phyloP scores from a whole-genome alignment of 92 coral and sea anemone genomes.

The Chrysogorgia sp. region DNA sequence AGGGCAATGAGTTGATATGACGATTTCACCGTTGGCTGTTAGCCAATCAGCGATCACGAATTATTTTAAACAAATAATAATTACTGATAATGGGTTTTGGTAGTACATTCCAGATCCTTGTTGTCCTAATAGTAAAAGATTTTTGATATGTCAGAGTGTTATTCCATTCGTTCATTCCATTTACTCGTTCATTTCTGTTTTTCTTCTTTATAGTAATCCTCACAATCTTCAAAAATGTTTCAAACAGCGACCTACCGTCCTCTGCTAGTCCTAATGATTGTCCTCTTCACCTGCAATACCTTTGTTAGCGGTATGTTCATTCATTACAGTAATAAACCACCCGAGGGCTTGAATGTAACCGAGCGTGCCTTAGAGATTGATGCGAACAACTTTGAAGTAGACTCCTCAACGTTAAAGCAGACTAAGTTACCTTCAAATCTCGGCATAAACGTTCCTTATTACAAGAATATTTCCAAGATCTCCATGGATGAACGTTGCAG shows the following conservation, averaged over 20 bases:
- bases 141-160: no score
- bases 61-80: no score
- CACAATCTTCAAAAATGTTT: not conserved
- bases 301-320: not conserved
- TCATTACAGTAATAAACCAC: no score
- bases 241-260: not conserved
- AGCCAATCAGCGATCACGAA: no score
- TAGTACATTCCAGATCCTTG: no score
- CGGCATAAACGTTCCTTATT: not conserved
- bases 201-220: not conserved
- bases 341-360: no score
- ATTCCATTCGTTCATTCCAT: no score
- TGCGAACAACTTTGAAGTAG: not conserved
- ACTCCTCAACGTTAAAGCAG: not conserved
- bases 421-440: not conserved
- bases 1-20: no score
- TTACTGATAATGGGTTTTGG: no score
- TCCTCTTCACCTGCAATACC: not conserved
- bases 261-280: not conserved
- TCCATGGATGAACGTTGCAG: constrained; percentile 82
- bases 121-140: no score
- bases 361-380: not conserved
- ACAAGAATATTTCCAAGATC: constrained; percentile 58
- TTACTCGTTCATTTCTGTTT: no score
- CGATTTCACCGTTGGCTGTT: no score